Evolutionary conservation across 2,797 vertebrate genomes (phyloP), one percentile per base, ranked within the genome.

Genomic region (Hyperoplus lanceolatus): DNA sequence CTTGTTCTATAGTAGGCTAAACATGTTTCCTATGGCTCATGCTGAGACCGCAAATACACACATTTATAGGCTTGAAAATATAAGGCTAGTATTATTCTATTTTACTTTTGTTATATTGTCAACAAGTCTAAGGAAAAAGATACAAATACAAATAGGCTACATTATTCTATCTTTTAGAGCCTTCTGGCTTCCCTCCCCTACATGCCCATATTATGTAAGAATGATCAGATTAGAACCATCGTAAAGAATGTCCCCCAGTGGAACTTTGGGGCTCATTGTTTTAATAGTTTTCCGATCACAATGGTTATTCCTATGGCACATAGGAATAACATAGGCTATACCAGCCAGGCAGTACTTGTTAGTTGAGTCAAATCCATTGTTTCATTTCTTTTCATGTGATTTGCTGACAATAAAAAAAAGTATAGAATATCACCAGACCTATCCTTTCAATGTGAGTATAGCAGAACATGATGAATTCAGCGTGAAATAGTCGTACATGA

Each of bases 401-500:
- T 59, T 70, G 45, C 60, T 79, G 73, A 75, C 73, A 77, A 49
- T 53, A 67, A 9, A 79, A 73, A 66, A 18, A 62, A 21, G 71
- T 36, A 8, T 0, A 76, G 55, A 83, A 46, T 16, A 73, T 45
- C 14, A 73, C 14, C 64, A 75, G 72, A 81, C 57, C 46, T 45
- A 64, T 83, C 62, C 39, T 80, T 74, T 61, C 42, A 80, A 71
- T 75, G 50, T 61, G 56, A 73, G 71, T 54, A 65, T 13, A 83
- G 67, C 36, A 77, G 61, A 83, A 65, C 3, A 70, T 51, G 53
- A 79, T 62, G 56, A 74, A 67, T 29, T 75, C 58, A 53, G 56
- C 70, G 63, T 68, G 39, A 75, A 75, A 82, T 6, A 81, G 70
- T 60, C 54, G 84, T n/a, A 83, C 50, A 82, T 74, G 82, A 83